Base-by-base conservation (phyloP, 2,113 vertebrate species). In the Laticauda laticaudata region DNA sequence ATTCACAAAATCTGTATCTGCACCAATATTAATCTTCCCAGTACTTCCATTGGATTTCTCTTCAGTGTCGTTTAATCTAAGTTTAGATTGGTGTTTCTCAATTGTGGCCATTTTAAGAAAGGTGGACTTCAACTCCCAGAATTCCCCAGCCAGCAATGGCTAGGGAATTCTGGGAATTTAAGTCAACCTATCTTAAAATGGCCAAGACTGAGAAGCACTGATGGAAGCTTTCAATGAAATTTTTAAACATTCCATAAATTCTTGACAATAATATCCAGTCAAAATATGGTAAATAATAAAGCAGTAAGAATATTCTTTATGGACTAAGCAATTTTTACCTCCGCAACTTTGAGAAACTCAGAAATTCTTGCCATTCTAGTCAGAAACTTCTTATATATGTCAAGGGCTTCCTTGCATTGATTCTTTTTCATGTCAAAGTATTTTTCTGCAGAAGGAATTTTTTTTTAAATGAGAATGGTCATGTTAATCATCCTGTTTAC, bases 361-460 rank as follows among this genome's bases (percentile, higher is more conserved):
- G 99, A 99, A 97, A 99, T 99, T 93, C 99, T 98, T 6, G 99
- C 99, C 99, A 99, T 99, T 96, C 99, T 98, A 95, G 99, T 99
- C 89, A 99, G 98, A 94, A 99, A 99, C 96, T 99, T 99, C 98
- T 99, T 99, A 96, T 99, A 99, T 95, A 99, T 99, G 94, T 99
- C 99, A 97, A 99, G 97, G 90, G 99, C 99, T 97, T 99, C 99
- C 98, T 99, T 99, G 97, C 99, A 99, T 91, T 99, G 99, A 95
- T 98, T 98, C 97, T 99, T 99, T 97, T 99, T 99, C 99, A 99
- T 99, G 97, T 99, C 99, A 95, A 99, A 99, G 96, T 99, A 99
- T 97, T 99, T 99, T 98, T 99, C 99, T 99, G 96, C 91, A 89
- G 96, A 34, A 29, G 92, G 10, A 93, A 8, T 4, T 1, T 21